phyloP scores from a whole-genome alignment of 92 coral and sea anemone species.

The Bergia puertoricense region DNA sequence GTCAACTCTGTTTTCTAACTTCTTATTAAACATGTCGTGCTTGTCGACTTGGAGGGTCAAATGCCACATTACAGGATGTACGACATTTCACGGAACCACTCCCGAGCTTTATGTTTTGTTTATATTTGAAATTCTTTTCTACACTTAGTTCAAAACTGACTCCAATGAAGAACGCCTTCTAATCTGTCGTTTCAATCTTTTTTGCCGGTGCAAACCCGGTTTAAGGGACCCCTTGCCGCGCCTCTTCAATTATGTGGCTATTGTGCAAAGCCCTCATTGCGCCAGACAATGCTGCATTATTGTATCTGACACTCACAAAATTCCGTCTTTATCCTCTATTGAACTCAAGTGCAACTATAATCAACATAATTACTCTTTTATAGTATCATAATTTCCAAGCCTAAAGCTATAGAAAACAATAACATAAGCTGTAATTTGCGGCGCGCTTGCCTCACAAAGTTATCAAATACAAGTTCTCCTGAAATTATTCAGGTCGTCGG shows the following conservation, averaged over 20 bases:
- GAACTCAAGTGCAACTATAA: constrained; percentile 31
- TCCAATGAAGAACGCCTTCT: background rate
- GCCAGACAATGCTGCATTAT: constrained; percentile 8
- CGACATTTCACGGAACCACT: background rate
- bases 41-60: constrained; percentile 5
- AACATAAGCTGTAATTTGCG: background rate
- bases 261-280: constrained; percentile 16
- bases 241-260: background rate
- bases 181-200: background rate
- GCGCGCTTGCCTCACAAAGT: background rate
- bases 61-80: background rate
- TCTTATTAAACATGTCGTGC: background rate
- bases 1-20: background rate
- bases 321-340: constrained; percentile 19
- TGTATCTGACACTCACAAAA: background rate
- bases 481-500: background rate
- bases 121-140: background rate
- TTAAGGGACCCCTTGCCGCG: background rate
- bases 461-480: background rate
- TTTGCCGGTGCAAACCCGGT: too few relatives aligned
- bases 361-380: constrained; percentile 34
- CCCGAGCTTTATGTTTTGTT: background rate
- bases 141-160: background rate
- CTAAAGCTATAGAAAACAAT: constrained; percentile 4
- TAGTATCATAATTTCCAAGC: background rate